Conservation (phyloP, 2,888 invertebrate species). For the Hyles lineata region DNA sequence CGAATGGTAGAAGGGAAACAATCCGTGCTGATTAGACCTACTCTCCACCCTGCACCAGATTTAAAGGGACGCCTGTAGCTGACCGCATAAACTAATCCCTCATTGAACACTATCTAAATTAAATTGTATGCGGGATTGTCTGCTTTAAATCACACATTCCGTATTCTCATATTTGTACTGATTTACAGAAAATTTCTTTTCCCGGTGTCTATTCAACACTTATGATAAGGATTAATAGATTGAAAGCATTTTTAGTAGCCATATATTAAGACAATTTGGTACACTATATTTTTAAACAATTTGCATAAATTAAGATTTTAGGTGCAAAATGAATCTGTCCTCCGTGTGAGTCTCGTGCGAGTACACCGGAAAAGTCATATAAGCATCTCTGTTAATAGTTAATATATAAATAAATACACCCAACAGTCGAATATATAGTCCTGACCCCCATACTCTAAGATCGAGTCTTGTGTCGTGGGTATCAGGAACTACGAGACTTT, state of each 20-base stretch:
- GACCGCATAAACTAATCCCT: conserved; percentile 76
- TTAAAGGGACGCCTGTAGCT: conserved; percentile 66
- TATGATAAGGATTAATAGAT: not conserved
- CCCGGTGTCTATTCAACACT: not conserved
- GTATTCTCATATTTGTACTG: not conserved
- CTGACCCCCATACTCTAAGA: no score
- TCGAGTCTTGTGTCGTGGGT: no score
- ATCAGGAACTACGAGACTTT: no score
- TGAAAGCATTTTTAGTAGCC: not conserved
- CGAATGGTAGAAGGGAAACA: conserved; percentile 81
- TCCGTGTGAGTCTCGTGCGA: no score
- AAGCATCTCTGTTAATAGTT: no score
- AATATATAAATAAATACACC: no score
- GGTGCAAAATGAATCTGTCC: no score
- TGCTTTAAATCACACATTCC: not conserved
- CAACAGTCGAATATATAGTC: no score
- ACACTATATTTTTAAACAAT: no score
- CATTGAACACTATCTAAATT: conserved; percentile 64
- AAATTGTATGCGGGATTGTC: conserved; percentile 60
- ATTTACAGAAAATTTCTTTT: not conserved
- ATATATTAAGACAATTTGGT: not conserved
- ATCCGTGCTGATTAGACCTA: conserved; percentile 81
- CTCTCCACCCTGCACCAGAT: conserved; percentile 74
- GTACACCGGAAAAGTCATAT: no score
- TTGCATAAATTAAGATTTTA: no score